phyloP scores from a whole-genome alignment of 2,113 vertebrate genomes.

The Elanus axillaris region DNA sequence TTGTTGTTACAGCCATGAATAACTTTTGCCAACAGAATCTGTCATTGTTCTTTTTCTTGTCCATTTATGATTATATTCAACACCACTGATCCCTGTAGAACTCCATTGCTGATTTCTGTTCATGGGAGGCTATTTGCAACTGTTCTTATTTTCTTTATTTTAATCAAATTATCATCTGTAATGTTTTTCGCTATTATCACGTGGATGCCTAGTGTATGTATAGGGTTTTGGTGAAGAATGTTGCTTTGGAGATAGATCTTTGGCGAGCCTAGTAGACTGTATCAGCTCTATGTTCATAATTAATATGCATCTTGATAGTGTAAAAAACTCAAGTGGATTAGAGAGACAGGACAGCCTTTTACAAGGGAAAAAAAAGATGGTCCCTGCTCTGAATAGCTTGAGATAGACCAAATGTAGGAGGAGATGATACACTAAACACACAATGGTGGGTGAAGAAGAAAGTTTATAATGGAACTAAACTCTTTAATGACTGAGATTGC shows the following conservation, averaged over 20 bases:
- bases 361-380: not conserved
- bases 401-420: not conserved
- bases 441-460: not conserved
- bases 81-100: not conserved
- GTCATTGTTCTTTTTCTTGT: not conserved
- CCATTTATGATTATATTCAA: not conserved
- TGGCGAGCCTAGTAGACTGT: not conserved
- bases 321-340: not conserved
- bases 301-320: not conserved
- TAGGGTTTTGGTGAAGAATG: not conserved
- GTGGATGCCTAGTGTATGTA: rapidly evolving
- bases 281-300: not conserved
- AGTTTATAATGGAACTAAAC: not conserved
- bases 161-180: not conserved
- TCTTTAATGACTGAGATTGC: not conserved
- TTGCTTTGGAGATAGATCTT: not conserved
- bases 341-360: not conserved
- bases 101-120: not conserved
- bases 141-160: not conserved
- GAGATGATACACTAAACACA: not conserved
- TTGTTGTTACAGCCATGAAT: not conserved
- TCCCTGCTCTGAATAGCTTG: not conserved
- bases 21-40: not conserved
- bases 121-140: not conserved
- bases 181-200: not conserved